Evolutionary conservation across 2,888 invertebrate species (phyloP).

Genomic region (Andrena praecox): DNA sequence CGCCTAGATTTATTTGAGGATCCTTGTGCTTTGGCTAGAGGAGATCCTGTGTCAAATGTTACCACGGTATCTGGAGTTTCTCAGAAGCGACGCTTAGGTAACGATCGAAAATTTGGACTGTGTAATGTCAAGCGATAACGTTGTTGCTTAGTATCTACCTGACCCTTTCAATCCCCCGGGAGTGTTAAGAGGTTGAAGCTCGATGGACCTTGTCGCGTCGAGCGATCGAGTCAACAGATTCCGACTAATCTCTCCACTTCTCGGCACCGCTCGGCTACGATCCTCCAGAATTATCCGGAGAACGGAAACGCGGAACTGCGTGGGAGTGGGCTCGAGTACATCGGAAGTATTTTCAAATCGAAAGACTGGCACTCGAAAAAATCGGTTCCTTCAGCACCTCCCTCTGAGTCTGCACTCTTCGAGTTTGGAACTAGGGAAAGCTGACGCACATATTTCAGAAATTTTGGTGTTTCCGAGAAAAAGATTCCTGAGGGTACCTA

Average conservation of each 20-base stretch:
- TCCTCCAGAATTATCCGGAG: background rate
- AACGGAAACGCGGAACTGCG: too few species aligned
- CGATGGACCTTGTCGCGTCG: slow-evolving; percentile 31
- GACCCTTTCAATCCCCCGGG: slow-evolving; percentile 23
- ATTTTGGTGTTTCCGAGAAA: too few species aligned
- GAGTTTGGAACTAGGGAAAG: too few species aligned
- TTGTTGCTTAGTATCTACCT: slow-evolving; percentile 19
- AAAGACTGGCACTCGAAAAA: background rate
- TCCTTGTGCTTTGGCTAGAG: background rate
- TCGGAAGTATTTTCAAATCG: too few species aligned
- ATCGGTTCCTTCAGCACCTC: background rate
- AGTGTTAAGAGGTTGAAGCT: slow-evolving; percentile 1
- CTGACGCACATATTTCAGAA: too few species aligned
- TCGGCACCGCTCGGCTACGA: background rate
- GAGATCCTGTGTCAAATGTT: slow-evolving; percentile 28
- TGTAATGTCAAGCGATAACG: slow-evolving; percentile 3
- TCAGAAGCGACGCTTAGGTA: background rate
- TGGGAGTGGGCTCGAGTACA: too few species aligned
- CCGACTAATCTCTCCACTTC: slow-evolving; percentile 15
- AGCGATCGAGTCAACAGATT: slow-evolving; percentile 34
- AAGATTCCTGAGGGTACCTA: too few species aligned
- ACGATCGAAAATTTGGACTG: slow-evolving; percentile 12
- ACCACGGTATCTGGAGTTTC: background rate
- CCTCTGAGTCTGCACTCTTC: too few species aligned
- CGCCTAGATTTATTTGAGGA: background rate